Evolutionary conservation across 2,113 vertebrate genomes (phyloP).

Genomic region (Formicarius rufipectus): DNA sequence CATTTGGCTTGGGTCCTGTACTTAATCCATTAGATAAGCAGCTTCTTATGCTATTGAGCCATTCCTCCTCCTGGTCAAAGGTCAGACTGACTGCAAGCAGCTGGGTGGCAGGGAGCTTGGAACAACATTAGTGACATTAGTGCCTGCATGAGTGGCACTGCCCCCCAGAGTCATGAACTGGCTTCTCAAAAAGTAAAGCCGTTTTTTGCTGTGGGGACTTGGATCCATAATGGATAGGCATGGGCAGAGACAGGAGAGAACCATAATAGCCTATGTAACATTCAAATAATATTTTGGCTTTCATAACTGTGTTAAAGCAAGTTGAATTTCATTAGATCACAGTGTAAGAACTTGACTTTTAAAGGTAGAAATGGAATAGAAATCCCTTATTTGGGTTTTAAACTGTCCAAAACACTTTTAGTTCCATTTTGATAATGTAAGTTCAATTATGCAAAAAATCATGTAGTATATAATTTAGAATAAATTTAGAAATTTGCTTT

Average conservation of each 20-base stretch:
- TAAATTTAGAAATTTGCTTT: neutral
- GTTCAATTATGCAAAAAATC: neutral
- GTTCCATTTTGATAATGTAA: neutral
- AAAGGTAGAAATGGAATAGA: neutral
- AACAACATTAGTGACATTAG: conserved; percentile 52
- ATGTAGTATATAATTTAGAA: neutral
- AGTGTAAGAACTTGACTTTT: neutral
- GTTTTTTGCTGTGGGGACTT: neutral
- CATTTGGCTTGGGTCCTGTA: conserved; percentile 26
- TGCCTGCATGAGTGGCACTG: conserved; percentile 51
- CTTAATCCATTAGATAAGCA: conserved; percentile 64
- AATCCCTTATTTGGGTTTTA: neutral
- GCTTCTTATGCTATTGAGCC: conserved; percentile 47
- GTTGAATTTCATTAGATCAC: neutral
- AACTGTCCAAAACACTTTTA: neutral
- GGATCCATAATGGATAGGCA: neutral
- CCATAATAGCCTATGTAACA: neutral
- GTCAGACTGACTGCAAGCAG: conserved; percentile 39
- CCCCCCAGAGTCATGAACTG: conserved; percentile 31
- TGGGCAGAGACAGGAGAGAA: neutral
- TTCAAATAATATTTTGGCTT: neutral
- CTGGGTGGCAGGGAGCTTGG: conserved; percentile 55
- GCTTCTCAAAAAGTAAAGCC: neutral
- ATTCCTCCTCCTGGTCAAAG: conserved; percentile 41
- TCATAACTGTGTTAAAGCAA: neutral